These are phyloP conservation scores for Drosophila affinis DNA, from an alignment of 2,888 invertebrate genomes.

Conservation along the genomic window DNA sequence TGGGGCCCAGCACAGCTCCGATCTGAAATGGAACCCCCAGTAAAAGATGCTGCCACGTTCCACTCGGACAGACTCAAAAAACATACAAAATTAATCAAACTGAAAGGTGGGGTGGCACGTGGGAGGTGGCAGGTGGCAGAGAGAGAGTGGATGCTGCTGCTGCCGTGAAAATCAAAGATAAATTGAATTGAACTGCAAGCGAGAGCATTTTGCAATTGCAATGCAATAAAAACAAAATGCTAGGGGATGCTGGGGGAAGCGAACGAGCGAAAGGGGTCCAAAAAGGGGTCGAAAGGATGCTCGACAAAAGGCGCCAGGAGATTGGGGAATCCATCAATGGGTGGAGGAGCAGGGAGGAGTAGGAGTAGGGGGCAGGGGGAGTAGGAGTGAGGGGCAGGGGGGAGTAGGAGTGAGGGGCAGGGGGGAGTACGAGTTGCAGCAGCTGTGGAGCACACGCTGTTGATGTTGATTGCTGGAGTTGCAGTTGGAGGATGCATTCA, in stretches of 20 bases:
- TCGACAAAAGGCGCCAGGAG: slow-evolving; percentile 1
- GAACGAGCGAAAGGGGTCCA: not conserved
- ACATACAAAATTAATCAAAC: slow-evolving; percentile 65
- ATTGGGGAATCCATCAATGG: slow-evolving; percentile 10
- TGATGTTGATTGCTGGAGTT: not conserved
- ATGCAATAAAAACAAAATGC: slow-evolving; percentile 59
- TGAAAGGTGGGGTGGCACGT: not conserved
- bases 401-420: not conserved
- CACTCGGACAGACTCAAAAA: slow-evolving; percentile 30
- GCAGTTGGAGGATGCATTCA: not conserved
- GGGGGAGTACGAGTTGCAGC: not conserved
- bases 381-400: too few relatives aligned
- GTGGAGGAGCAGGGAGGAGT: not conserved
- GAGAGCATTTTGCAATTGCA: slow-evolving; percentile 67
- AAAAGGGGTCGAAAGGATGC: not conserved
- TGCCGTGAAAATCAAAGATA: slow-evolving; percentile 70
- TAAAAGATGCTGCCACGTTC: slow-evolving; percentile 31
- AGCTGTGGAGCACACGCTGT: not conserved
- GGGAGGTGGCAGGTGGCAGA: not conserved
- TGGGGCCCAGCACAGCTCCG: not conserved
- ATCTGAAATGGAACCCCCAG: not conserved
- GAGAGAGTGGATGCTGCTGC: not conserved
- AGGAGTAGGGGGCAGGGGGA: too few relatives aligned
- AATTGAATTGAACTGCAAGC: slow-evolving; percentile 68
- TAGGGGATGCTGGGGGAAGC: not conserved